phyloP scores from a whole-genome alignment of 2,797 vertebrate genomes.

The Stomatorhinus walkeri region DNA sequence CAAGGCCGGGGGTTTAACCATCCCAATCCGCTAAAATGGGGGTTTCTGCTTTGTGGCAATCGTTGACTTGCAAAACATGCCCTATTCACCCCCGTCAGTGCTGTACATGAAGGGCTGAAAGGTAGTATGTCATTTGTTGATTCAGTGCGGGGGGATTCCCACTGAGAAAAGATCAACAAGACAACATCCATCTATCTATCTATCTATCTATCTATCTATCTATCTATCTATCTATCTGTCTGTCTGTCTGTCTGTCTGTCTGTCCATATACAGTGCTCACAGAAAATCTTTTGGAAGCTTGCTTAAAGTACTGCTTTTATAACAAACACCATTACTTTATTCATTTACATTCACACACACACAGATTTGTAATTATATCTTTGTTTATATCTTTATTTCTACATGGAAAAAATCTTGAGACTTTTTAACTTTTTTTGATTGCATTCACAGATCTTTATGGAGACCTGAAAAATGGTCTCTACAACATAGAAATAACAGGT shows the following conservation, averaged over 20 bases:
- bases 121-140: not conserved
- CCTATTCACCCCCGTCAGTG: slow-evolving; percentile 19
- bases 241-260: too few relatives aligned
- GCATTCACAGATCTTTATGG: not conserved
- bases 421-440: not conserved
- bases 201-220: not conserved
- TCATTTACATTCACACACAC: not conserved
- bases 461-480: not conserved
- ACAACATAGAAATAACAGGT: not conserved
- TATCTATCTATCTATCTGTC: not conserved
- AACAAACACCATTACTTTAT: not conserved
- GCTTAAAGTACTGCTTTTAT: not conserved
- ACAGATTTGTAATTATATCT: not conserved
- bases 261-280: not conserved
- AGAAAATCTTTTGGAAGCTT: not conserved
- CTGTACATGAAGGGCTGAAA: slow-evolving; percentile 19
- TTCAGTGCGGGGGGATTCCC: not conserved
- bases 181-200: not conserved
- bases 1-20: slow-evolving; percentile 41
- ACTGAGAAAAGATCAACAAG: not conserved
- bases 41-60: slow-evolving; percentile 36
- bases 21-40: slow-evolving; percentile 25
- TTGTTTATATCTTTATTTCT: not conserved
- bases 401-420: not conserved
- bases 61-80: slow-evolving; percentile 45